These are phyloP conservation scores for Etia nguti DNA, from an alignment of 2,113 vertebrate genomes.

Conservation along the genomic window DNA sequence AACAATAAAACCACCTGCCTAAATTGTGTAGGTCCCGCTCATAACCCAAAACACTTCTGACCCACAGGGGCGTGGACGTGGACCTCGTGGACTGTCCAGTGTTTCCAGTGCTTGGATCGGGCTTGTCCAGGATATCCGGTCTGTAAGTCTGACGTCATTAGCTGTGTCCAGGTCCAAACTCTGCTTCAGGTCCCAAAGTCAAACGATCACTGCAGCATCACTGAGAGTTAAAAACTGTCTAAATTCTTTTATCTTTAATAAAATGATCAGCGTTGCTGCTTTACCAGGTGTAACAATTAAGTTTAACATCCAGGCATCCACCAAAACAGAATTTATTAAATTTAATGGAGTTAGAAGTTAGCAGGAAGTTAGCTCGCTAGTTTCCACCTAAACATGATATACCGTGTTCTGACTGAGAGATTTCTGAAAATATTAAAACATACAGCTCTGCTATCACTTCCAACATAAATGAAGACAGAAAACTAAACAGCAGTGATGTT, in stretches of 20 bases:
- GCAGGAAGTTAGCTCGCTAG: too few relatives aligned
- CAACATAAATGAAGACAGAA: too few relatives aligned
- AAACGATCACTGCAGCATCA: accelerated
- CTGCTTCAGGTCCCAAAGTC: background rate
- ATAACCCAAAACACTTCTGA: background rate
- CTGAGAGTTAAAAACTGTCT: background rate
- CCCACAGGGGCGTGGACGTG: background rate
- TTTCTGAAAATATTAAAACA: too few relatives aligned
- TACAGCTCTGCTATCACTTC: too few relatives aligned
- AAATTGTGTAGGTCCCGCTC: background rate
- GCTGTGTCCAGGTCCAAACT: background rate
- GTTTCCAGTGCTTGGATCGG: background rate
- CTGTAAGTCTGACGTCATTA: background rate
- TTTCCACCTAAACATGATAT: too few relatives aligned
- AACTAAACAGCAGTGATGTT: too few relatives aligned
- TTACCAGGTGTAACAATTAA: background rate
- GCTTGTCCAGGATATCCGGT: background rate
- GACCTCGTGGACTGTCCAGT: background rate
- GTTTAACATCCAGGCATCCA: too few relatives aligned
- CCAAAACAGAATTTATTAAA: too few relatives aligned
- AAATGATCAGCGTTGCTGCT: accelerated
- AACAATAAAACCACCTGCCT: background rate
- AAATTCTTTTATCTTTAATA: background rate
- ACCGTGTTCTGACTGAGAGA: too few relatives aligned
- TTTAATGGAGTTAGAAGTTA: too few relatives aligned